Conservation (phyloP, 2,888 invertebrate species). For the Phaedon cochleariae region DNA sequence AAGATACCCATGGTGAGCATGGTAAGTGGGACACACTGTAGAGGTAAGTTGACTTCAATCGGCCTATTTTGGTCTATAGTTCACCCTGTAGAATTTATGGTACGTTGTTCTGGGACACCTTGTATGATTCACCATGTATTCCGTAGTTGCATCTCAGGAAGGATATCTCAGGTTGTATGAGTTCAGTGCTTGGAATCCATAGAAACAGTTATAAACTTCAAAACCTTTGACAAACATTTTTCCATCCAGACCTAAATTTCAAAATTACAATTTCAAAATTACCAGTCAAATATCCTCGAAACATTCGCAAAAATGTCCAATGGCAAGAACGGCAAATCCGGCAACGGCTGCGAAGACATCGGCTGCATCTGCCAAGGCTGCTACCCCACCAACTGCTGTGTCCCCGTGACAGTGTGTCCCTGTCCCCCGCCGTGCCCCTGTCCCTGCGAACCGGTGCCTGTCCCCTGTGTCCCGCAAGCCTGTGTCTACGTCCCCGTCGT, state of each 20-base stretch:
- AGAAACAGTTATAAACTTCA: neutral
- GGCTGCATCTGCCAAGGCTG: conserved; percentile 36
- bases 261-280: conserved; percentile 13
- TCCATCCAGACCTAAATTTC: neutral
- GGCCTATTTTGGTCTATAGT: no score
- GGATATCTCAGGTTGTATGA: no score
- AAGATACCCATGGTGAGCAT: no score
- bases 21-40: no score
- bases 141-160: no score
- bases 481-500: conserved; percentile 43
- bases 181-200: no score
- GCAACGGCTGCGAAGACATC: conserved; percentile 4
- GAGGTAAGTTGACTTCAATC: no score
- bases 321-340: conserved; percentile 1
- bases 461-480: conserved; percentile 39
- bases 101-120: no score
- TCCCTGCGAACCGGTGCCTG: conserved; percentile 26
- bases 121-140: no score
- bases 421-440: conserved; percentile 29
- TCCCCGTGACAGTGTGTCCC: conserved; percentile 40
- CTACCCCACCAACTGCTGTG: conserved; percentile 37
- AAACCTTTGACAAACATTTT: neutral
- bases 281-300: neutral
- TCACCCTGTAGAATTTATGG: no score
- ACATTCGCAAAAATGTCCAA: conserved; percentile 15